A percentile compares a stretch with the other conserved stretches of the same genome.
These are phyloP conservation scores for Psittacara wagleri DNA, from an alignment of 2,113 vertebrate species.

Conservation along the genomic window DNA sequence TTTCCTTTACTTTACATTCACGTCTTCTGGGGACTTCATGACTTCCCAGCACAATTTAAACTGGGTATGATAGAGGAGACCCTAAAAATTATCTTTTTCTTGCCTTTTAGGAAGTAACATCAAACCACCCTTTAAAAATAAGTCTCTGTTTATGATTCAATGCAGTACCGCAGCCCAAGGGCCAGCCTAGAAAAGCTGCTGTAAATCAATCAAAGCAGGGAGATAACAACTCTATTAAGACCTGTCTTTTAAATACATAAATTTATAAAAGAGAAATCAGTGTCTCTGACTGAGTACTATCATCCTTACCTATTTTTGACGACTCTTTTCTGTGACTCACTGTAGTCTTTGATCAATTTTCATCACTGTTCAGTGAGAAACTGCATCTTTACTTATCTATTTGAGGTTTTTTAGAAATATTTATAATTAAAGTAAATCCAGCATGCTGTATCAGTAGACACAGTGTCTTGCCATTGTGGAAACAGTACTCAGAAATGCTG, in stretches of 20 bases:
- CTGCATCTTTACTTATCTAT: neutral
- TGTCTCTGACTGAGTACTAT: neutral
- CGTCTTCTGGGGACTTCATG: neutral
- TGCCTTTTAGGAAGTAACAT: neutral
- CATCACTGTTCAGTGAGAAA: neutral
- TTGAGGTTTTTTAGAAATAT: neutral
- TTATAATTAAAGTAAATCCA: neutral
- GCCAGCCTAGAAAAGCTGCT: neutral
- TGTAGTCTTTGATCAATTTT: neutral
- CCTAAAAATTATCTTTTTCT: neutral
- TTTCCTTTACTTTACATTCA: neutral
- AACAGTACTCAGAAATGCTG: neutral
- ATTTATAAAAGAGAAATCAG: constrained; percentile 6
- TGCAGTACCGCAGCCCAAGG: neutral
- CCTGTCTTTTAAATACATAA: neutral
- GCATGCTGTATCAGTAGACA: neutral
- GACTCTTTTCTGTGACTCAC: neutral
- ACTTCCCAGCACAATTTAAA: neutral
- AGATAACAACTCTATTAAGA: neutral
- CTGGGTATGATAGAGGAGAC: neutral
- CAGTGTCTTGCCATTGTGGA: neutral
- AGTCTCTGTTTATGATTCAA: neutral
- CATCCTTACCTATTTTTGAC: neutral
- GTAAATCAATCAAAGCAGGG: neutral
- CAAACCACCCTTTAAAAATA: neutral